phyloP scores from a whole-genome alignment of 2,113 vertebrate genomes.

The Pseudopipra pipra region DNA sequence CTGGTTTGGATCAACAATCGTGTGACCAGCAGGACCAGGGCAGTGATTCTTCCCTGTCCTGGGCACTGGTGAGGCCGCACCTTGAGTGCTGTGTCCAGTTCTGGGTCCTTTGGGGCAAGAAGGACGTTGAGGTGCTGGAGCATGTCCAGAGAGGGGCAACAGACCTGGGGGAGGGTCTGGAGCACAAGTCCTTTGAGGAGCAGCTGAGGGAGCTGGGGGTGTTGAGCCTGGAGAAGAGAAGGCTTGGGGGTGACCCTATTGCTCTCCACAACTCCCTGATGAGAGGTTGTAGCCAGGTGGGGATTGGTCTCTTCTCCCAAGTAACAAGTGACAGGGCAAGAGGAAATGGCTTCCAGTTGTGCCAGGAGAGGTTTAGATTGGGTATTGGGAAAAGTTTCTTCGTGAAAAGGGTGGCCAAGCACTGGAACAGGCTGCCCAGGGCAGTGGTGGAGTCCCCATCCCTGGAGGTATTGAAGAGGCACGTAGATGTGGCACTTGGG shows the following conservation, averaged over 20 bases:
- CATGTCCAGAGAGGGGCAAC: rapidly evolving
- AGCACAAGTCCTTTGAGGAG: background rate
- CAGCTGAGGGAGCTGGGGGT: background rate
- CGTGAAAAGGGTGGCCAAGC: background rate
- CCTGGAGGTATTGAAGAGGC: background rate
- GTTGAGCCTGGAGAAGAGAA: background rate
- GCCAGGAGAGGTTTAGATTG: background rate
- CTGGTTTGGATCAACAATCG: background rate
- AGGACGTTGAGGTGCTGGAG: background rate
- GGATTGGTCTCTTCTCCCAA: background rate
- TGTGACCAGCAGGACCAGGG: background rate
- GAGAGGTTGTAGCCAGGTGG: rapidly evolving
- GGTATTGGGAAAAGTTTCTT: background rate
- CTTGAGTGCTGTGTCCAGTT: rapidly evolving
- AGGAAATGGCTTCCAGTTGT: background rate
- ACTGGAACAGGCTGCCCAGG: background rate
- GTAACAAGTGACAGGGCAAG: background rate
- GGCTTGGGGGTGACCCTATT: background rate
- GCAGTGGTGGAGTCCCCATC: background rate
- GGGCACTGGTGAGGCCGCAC: background rate
- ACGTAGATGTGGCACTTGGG: background rate
- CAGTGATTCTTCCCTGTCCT: background rate
- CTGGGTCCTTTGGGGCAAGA: background rate
- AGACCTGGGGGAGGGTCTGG: background rate
- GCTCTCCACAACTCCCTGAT: background rate